phyloP scores from a whole-genome alignment of 2,113 vertebrate species.

The Orycteropus afer region DNA sequence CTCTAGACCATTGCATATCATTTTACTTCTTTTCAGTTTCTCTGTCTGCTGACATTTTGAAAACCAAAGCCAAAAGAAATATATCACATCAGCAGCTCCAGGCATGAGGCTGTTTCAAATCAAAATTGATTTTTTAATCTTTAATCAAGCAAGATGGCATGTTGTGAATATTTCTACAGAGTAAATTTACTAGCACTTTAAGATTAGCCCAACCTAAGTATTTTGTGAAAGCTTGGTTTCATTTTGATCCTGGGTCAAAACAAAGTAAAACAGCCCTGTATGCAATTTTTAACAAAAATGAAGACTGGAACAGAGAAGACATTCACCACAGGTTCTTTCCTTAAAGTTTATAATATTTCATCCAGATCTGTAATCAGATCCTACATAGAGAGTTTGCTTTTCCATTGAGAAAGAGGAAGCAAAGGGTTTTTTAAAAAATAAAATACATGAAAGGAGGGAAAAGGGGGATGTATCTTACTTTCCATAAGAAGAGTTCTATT shows the following conservation, averaged over 20 bases:
- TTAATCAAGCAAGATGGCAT: conserved; percentile 64
- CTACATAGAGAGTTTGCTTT: neutral
- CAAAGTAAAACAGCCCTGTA: neutral
- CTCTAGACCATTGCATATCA: neutral
- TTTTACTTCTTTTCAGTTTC: conserved; percentile 34
- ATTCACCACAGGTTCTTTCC: conserved; percentile 14
- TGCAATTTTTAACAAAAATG: conserved; percentile 11
- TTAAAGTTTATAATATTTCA: conserved; percentile 34
- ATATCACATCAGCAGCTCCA: conserved; percentile 54
- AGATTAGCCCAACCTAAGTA: conserved; percentile 18
- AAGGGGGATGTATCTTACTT: neutral
- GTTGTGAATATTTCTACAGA: conserved; percentile 55
- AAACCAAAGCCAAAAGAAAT: conserved; percentile 62
- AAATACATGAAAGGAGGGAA: neutral
- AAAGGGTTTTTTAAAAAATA: conserved; percentile 23
- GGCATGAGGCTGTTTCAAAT: conserved; percentile 64
- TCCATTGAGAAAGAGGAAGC: neutral
- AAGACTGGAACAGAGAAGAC: neutral
- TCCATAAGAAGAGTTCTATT: neutral
- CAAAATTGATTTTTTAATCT: conserved; percentile 69
- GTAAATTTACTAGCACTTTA: conserved; percentile 37
- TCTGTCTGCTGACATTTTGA: conserved; percentile 57
- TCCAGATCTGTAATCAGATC: conserved; percentile 33
- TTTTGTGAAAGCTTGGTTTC: conserved; percentile 46
- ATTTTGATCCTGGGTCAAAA: conserved; percentile 50